Evolutionary conservation across 2,888 invertebrate species (phyloP).

Genomic region (Andrena marginata): DNA sequence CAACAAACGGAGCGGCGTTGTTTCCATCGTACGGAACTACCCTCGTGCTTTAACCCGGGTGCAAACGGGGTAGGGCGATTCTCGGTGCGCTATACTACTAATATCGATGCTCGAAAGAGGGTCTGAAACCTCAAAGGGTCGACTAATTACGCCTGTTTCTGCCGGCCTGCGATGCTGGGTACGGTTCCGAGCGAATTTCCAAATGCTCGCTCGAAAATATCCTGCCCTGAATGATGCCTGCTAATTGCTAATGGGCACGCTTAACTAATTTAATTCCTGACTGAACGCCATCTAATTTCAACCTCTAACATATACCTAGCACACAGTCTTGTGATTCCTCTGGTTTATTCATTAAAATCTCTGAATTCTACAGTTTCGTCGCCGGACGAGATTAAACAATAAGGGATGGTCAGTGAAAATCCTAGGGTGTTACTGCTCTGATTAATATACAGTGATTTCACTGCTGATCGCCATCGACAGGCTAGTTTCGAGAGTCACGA

Average conservation of each 20-base stretch:
- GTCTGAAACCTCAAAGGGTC: constrained; percentile 73
- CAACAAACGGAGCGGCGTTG: constrained; percentile 45
- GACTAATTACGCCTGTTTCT: constrained; percentile 68
- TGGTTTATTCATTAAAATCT: not conserved
- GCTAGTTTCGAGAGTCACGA: constrained; percentile 40
- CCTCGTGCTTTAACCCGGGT: constrained; percentile 30
- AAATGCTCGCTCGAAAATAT: constrained; percentile 55
- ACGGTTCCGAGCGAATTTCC: constrained; percentile 51
- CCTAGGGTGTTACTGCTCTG: not conserved
- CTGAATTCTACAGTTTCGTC: not conserved
- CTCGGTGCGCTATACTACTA: constrained; percentile 60
- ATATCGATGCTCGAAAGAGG: constrained; percentile 69
- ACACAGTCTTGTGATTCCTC: not conserved
- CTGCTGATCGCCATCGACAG: constrained; percentile 59
- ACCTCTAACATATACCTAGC: not conserved
- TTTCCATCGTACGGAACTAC: constrained; percentile 39
- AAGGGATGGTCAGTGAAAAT: constrained; percentile 15
- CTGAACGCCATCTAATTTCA: not conserved
- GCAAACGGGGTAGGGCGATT: constrained; percentile 50
- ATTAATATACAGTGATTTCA: not conserved
- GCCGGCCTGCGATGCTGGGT: constrained; percentile 43
- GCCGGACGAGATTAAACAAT: not conserved
- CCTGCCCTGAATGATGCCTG: constrained; percentile 17
- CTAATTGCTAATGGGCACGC: constrained; percentile 23
- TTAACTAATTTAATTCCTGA: constrained; percentile 20